A percentile compares a stretch with the other conserved stretches of the same genome.
Conservation (phyloP, 2,888 invertebrate genomes). For the Diploptera punctata region DNA sequence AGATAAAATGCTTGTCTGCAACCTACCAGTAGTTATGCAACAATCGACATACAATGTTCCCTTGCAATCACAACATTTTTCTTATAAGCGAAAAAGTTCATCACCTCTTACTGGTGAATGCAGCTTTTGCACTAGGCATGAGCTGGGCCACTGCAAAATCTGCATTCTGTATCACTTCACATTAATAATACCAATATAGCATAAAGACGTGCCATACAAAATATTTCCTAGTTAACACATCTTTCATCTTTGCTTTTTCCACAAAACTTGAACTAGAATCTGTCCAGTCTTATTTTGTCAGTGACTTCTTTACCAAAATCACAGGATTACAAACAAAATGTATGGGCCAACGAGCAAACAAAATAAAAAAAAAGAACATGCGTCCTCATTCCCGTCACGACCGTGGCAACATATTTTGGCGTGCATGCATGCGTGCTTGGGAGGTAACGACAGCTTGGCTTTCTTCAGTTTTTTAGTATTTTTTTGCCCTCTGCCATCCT, state of each 20-base stretch:
- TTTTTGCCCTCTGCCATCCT: conserved; percentile 1
- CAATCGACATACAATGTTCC: neutral
- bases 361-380: conserved; percentile 30
- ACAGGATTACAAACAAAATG: conserved; percentile 42
- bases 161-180: neutral
- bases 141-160: no score
- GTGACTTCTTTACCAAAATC: conserved; percentile 36
- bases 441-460: conserved; percentile 22
- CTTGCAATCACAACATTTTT: neutral
- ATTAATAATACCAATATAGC: conserved; percentile 24
- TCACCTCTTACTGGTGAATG: no score
- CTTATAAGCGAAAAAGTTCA: neutral
- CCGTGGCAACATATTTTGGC: conserved; percentile 14
- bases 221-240: conserved; percentile 29
- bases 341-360: conserved; percentile 32
- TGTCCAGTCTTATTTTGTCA: conserved; percentile 39
- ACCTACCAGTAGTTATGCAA: neutral
- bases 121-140: no score
- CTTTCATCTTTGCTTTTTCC: conserved; percentile 30
- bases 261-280: conserved; percentile 38
- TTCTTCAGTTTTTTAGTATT: conserved; percentile 5
- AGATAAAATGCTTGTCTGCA: conserved; percentile 16
- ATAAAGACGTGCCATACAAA: conserved; percentile 31
- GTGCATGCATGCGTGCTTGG: conserved; percentile 1
- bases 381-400: conserved; percentile 17